Base-by-base conservation (phyloP, 2,888 invertebrate species). In the Amiota mariae region DNA sequence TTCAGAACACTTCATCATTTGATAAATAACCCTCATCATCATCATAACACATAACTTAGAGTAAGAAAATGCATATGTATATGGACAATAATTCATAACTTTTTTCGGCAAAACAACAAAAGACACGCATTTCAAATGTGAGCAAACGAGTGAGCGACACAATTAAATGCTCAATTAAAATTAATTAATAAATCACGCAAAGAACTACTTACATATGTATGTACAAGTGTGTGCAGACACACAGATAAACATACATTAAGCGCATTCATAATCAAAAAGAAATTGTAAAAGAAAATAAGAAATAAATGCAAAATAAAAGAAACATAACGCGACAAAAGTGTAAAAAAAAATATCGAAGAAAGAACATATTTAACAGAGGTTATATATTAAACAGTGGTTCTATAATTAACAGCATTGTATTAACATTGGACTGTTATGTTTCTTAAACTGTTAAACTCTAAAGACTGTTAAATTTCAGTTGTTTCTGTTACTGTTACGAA, bases 121-220 rank as follows among this genome's bases (percentile, higher is more conserved):
- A 59, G 20, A 36, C 36, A 36, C 36, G 59, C 12, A 54, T 54
- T 54, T 54, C 54, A n/a, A 47, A 70, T n/a, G 54, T n/a, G 18
- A 24, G 13, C 9, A 70, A 36, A 70, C 36, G 12, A 48, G 47
- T 66, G 66, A 12, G 47, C 59, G 47, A 18, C 48, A 71, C 18
- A 36, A 61, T 59, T 63, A 71, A 61, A 48, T 71, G 63, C 20
- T 24, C 66, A 72, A 72, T 72, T 72, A 72, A 67, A 72, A 56
- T 66, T 66, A 72, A 72, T 72, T 72, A 57, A 68, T 49, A 66
- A 72, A 72, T 72, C 72, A 66, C 66, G 72, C 66, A 67, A 72
- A 66, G 61, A 61, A 72, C 47, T 57, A 54, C 66, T 56, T 67
- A 64, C 48, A 36, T 47, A 59, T 18, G 48, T 1, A 15, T 48